Conservation (phyloP, 92 coral and sea anemone species). For the Hydrozoanthus gracilis region DNA sequence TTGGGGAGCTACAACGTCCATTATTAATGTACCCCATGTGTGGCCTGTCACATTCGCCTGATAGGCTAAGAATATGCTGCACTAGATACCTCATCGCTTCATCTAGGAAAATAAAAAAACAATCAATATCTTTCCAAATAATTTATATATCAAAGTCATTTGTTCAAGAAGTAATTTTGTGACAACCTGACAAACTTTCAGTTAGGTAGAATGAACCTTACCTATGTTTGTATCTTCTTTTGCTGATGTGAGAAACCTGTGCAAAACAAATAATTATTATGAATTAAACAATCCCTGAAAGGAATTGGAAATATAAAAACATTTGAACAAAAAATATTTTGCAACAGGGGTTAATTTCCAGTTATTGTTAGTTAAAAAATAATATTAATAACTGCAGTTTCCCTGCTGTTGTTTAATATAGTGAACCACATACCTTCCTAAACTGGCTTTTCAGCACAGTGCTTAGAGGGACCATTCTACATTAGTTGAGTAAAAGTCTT, state of each 20-base stretch:
- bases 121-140: too few relatives aligned
- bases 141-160: too few relatives aligned
- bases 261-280: background rate
- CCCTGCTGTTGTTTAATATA: too few relatives aligned
- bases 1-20: slow-evolving; percentile 25
- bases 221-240: slow-evolving; percentile 92
- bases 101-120: slow-evolving; percentile 50
- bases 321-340: background rate
- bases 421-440: too few relatives aligned
- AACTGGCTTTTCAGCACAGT: too few relatives aligned
- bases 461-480: too few relatives aligned
- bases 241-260: slow-evolving; percentile 95
- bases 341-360: background rate
- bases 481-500: too few relatives aligned
- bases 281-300: background rate
- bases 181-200: background rate
- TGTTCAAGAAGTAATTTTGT: too few relatives aligned
- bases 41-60: slow-evolving; percentile 75
- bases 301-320: background rate
- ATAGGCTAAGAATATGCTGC: slow-evolving; percentile 78
- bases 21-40: slow-evolving; percentile 35
- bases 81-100: slow-evolving; percentile 83
- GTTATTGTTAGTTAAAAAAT: background rate
- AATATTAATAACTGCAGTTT: too few relatives aligned
- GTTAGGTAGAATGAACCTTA: slow-evolving; percentile 24